Evolutionary conservation across 2,113 vertebrate genomes (phyloP), one percentile per base, ranked within the genome.

Genomic region (Psittacara wagleri): DNA sequence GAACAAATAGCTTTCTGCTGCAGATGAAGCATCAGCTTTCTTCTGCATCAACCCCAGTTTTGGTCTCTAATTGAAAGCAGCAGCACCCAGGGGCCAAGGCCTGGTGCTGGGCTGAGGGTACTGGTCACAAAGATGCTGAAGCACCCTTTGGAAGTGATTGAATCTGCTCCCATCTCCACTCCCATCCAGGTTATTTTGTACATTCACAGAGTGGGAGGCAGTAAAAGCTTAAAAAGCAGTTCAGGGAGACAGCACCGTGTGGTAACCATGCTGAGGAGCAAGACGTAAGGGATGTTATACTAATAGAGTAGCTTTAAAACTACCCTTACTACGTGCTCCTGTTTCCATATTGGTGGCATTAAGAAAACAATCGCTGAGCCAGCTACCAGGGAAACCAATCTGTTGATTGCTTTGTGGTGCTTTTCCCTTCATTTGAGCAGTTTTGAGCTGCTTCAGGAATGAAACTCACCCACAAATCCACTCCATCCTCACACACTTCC

Each of bases 271-370:
- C 37, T 24, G 41, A 48, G 0, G 5, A 55, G 68, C 15, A 35
- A 28, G 54, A 66, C 73, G 37, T 16, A 8, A 66, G 6, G 37
- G 33, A 1, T 8, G 0, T 13, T 11, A 55, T 13, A 27, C 8
- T 6, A 55, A 13, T 8, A 13, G 2, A 31, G 12, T 1, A n/a
- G 69, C 66, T 78, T 79, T 35, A 57, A 70, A 66, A 7, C 6
- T 10, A 15, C 37, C 29, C 61, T 35, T 35, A 16, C 6, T 48
- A 25, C 6, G 2, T 2, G 17, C 15, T 46, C 13, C 1, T 4
- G 3, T 55, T n/a, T 20, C 12, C 46, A 17, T 0, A 3, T 1
- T 3, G 35, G 10, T 37, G 52, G 54, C 79, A 12, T 2, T 16
- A 43, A 62, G 76, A 68, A 88, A 77, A 48, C 12, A 25, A 29